Evolutionary conservation across 2,888 invertebrate species (phyloP).

Genomic region (Scaptomyza polygonia): DNA sequence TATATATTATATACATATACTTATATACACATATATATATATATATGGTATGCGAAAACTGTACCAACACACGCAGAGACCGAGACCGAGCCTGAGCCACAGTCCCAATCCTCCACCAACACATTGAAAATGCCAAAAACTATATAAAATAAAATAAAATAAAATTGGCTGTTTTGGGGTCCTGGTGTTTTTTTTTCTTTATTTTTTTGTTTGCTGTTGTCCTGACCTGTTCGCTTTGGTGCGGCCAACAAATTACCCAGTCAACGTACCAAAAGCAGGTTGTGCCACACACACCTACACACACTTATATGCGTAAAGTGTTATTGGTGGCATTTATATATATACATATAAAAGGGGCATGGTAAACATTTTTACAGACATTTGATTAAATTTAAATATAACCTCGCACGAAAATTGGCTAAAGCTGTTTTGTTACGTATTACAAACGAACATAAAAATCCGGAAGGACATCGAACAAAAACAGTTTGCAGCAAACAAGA

Average conservation of each 20-base stretch:
- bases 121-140: slow-evolving; percentile 70
- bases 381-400: slow-evolving; percentile 78
- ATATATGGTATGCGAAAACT: slow-evolving; percentile 61
- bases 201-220: slow-evolving; percentile 23
- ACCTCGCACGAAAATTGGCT: slow-evolving; percentile 66
- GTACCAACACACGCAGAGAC: slow-evolving; percentile 68
- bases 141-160: slow-evolving; percentile 77
- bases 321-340: slow-evolving; percentile 37
- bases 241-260: slow-evolving; percentile 73
- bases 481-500: neutral
- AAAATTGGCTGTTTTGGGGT: slow-evolving; percentile 52
- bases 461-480: slow-evolving; percentile 27
- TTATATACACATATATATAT: slow-evolving; percentile 33
- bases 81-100: neutral
- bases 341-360: slow-evolving; percentile 36
- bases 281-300: slow-evolving; percentile 42
- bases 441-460: slow-evolving; percentile 16
- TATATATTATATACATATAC: no score
- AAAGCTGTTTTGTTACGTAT: slow-evolving; percentile 45
- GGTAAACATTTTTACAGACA: slow-evolving; percentile 75
- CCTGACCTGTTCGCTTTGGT: slow-evolving; percentile 49
- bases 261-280: slow-evolving; percentile 71
- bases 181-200: neutral
- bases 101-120: neutral
- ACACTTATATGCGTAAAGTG: slow-evolving; percentile 43